A percentile compares a stretch with the other conserved stretches of the same genome.
Evolutionary conservation across 2,888 invertebrate species (phyloP).

Genomic region (Urechis unicinctus): DNA sequence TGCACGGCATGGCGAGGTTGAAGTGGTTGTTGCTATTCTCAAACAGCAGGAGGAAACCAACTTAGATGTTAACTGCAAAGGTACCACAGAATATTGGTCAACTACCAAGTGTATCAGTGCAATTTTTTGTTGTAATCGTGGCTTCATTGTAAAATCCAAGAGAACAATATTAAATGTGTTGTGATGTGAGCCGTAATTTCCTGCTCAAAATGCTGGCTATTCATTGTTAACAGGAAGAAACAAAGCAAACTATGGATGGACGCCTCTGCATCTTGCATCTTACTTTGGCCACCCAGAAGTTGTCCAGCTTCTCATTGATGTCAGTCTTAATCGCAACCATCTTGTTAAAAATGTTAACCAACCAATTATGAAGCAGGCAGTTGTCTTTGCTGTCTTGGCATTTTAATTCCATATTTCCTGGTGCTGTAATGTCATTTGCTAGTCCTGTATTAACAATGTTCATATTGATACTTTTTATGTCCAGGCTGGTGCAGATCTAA

Average conservation of each 20-base stretch:
- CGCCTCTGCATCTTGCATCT: constrained; percentile 63
- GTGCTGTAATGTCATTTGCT: no score
- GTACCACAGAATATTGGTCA: constrained; percentile 40
- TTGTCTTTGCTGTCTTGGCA: no score
- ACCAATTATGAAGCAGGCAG: no score
- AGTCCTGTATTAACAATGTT: background rate
- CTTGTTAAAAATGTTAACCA: no score
- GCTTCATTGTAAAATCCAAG: no score
- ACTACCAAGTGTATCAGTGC: background rate
- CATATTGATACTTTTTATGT: constrained; percentile 10
- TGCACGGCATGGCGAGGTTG: constrained; percentile 60
- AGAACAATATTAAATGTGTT: no score
- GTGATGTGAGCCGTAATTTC: no score
- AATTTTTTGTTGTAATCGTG: background rate
- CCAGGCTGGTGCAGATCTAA: constrained; percentile 58
- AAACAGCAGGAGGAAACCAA: constrained; percentile 56
- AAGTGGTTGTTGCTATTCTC: constrained; percentile 57
- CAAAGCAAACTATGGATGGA: constrained; percentile 61
- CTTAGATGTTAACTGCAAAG: constrained; percentile 63
- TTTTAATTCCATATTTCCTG: no score
- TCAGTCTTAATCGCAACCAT: no score
- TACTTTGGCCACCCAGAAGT: constrained; percentile 64
- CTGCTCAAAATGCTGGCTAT: no score
- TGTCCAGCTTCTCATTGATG: constrained; percentile 56
- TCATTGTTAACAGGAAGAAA: constrained; percentile 11